phyloP scores from a whole-genome alignment of 2,113 vertebrate species.

The Cyanocitta stelleri region DNA sequence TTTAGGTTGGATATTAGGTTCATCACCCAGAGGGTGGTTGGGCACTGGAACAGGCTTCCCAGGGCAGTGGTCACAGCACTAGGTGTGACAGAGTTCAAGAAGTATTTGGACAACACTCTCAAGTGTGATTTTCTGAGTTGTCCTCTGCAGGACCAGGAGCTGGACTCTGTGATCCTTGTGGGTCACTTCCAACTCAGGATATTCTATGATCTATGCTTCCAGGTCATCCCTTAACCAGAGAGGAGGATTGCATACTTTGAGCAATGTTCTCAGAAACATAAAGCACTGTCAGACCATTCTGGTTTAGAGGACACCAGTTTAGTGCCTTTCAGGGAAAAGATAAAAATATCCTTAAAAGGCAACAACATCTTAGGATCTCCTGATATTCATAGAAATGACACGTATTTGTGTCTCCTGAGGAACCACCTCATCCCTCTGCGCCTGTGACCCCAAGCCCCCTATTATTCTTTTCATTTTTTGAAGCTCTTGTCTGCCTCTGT shows the following conservation, averaged over 20 bases:
- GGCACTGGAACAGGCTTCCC: not conserved
- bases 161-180: not conserved
- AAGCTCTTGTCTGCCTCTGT: not conserved
- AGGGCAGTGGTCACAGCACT: not conserved
- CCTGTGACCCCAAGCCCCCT: not conserved
- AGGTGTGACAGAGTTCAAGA: not conserved
- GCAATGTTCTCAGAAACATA: not conserved
- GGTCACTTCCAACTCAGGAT: not conserved
- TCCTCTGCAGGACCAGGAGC: not conserved
- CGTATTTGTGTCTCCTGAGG: not conserved
- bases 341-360: not conserved
- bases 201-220: not conserved
- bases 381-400: not conserved
- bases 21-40: not conserved
- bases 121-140: not conserved
- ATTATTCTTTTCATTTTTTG: not conserved
- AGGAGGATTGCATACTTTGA: not conserved
- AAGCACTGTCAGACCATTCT: not conserved
- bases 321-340: not conserved
- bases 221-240: not conserved
- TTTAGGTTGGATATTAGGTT: not conserved
- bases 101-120: not conserved
- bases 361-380: not conserved
- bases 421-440: not conserved
- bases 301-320: not conserved